phyloP scores from a whole-genome alignment of 2,888 invertebrate genomes.

The Amorpha juglandis region DNA sequence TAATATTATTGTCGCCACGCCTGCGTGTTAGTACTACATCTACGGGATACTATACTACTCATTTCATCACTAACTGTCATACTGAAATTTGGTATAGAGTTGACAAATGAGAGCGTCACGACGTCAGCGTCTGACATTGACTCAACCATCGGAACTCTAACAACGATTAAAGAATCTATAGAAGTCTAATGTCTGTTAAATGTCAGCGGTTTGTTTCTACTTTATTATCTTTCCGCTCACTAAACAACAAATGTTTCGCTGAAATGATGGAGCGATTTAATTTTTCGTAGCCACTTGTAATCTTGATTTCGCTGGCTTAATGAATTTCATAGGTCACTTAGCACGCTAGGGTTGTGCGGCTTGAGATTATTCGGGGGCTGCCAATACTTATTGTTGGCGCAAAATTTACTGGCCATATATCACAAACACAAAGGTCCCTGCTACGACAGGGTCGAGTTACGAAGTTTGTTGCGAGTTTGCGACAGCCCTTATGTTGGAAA shows the following conservation, averaged over 20 bases:
- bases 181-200: background rate
- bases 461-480: conserved; percentile 15
- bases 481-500: conserved; percentile 6
- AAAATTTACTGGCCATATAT: conserved; percentile 63
- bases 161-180: too few relatives aligned
- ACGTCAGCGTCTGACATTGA: too few relatives aligned
- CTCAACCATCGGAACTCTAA: too few relatives aligned
- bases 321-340: conserved; percentile 39
- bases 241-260: background rate
- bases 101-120: too few relatives aligned
- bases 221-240: background rate
- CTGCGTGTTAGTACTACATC: too few relatives aligned
- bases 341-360: conserved; percentile 25
- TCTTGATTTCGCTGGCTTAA: conserved; percentile 20
- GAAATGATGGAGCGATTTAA: background rate
- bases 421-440: conserved; percentile 52
- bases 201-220: background rate
- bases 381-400: conserved; percentile 52
- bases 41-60: too few relatives aligned
- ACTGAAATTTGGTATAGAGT: too few relatives aligned
- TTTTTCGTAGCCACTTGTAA: conserved; percentile 3
- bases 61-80: too few relatives aligned
- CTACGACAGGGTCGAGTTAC: conserved; percentile 36
- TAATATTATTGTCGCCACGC: too few relatives aligned
- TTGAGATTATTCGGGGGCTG: conserved; percentile 39